Conservation (phyloP, 2,797 vertebrate genomes). For the Schizopygopsis pylzovi region DNA sequence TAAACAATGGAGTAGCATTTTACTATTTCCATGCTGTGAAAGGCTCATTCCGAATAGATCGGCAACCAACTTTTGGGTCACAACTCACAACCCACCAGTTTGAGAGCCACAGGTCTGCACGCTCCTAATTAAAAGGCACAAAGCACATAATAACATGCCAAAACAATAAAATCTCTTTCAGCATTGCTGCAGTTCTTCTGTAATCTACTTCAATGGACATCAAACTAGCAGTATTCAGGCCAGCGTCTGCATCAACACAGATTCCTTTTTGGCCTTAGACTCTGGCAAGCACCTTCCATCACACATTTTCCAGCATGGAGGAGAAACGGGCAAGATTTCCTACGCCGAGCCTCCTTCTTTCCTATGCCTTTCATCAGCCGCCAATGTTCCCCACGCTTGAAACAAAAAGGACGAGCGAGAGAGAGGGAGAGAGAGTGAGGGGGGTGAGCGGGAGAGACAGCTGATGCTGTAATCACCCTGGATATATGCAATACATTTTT, state of each 20-base stretch:
- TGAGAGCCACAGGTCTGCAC: slow-evolving; percentile 10
- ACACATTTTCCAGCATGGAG: slow-evolving; percentile 38
- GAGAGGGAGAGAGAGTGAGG: slow-evolving; percentile 31
- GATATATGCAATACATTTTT: slow-evolving; percentile 79
- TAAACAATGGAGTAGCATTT: background rate
- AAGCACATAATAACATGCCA: background rate
- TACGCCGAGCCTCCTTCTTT: slow-evolving; percentile 32
- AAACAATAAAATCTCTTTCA: slow-evolving; percentile 9
- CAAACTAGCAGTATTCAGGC: slow-evolving; percentile 50
- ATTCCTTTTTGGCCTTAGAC: slow-evolving; percentile 40
- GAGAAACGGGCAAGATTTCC: slow-evolving; percentile 37
- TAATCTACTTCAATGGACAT: slow-evolving; percentile 21
- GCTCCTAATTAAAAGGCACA: background rate
- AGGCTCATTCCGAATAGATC: background rate
- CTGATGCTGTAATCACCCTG: slow-evolving; percentile 78
- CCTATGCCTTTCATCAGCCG: slow-evolving; percentile 49
- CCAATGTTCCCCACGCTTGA: slow-evolving; percentile 42
- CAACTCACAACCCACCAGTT: slow-evolving; percentile 1
- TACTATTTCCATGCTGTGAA: background rate
- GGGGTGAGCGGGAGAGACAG: slow-evolving; percentile 58
- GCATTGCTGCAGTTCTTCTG: background rate
- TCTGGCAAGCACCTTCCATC: slow-evolving; percentile 42
- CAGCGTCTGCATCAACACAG: slow-evolving; percentile 31
- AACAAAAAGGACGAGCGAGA: slow-evolving; percentile 35
- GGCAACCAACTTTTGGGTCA: background rate